phyloP scores from a whole-genome alignment of 2,113 vertebrate species.

The Procavia capensis region DNA sequence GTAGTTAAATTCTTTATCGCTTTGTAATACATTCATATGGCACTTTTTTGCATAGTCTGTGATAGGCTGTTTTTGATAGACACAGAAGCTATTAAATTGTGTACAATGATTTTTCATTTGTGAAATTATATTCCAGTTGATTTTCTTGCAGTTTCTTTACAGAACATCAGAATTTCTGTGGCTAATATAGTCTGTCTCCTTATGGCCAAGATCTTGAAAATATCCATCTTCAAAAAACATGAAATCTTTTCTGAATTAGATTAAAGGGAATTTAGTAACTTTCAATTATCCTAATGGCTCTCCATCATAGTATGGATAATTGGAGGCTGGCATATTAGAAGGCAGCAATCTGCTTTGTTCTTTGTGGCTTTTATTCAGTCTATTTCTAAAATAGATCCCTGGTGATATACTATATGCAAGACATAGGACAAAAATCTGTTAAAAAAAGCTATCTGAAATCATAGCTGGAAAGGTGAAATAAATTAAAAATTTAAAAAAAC shows the following conservation, averaged over 20 bases:
- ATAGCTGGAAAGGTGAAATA: background rate
- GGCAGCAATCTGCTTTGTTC: background rate
- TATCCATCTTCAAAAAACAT: background rate
- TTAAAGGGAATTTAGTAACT: background rate
- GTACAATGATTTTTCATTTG: background rate
- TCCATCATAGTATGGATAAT: background rate
- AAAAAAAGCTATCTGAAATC: background rate
- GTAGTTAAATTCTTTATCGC: background rate
- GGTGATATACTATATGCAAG: background rate
- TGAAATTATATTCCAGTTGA: background rate
- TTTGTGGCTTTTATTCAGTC: background rate
- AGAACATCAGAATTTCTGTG: background rate
- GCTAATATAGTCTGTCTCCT: background rate
- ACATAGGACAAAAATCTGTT: background rate
- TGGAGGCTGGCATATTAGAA: background rate
- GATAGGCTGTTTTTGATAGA: slow-evolving; percentile 19
- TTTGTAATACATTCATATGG: background rate
- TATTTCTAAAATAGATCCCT: background rate
- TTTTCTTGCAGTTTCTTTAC: background rate
- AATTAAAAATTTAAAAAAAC: background rate
- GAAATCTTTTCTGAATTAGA: background rate
- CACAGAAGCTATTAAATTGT: background rate
- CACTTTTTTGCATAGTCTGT: background rate
- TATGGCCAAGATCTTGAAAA: background rate
- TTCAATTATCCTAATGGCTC: background rate